These are phyloP conservation scores for Orthonevra nobilis DNA, from an alignment of 2,888 invertebrate genomes.

Conservation along the genomic window DNA sequence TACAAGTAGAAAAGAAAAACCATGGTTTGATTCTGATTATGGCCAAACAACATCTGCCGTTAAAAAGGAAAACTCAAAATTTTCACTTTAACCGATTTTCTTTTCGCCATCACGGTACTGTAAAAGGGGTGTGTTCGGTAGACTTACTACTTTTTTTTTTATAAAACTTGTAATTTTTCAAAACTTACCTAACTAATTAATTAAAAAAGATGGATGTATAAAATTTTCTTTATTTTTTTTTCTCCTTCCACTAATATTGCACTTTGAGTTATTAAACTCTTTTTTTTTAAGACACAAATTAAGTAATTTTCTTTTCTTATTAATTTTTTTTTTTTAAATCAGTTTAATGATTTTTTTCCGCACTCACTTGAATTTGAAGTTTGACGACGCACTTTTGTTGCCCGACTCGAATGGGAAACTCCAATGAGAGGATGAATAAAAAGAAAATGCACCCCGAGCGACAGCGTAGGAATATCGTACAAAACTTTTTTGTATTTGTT, in stretches of 20 bases:
- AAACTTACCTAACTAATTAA: constrained; percentile 51
- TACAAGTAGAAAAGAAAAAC: too few species aligned
- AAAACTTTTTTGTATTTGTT: too few species aligned
- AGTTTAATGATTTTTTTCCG: constrained; percentile 39
- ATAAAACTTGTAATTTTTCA: too few species aligned
- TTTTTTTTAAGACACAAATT: constrained; percentile 31
- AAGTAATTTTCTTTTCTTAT: not conserved
- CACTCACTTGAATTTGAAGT: constrained; percentile 5
- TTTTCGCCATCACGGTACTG: constrained; percentile 28
- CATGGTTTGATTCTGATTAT: constrained; percentile 29
- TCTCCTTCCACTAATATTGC: constrained; percentile 36
- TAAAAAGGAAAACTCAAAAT: constrained; percentile 11
- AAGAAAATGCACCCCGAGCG: constrained; percentile 55
- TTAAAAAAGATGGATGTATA: not conserved
- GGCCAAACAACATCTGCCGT: constrained; percentile 33
- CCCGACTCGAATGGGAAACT: constrained; percentile 55
- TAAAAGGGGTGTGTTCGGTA: constrained; percentile 65
- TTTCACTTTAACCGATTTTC: constrained; percentile 28
- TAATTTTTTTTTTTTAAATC: not conserved
- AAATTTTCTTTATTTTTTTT: not conserved
- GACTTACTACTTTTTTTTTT: not conserved
- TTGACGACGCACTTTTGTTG: constrained; percentile 28
- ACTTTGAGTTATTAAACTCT: constrained; percentile 18
- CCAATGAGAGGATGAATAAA: constrained; percentile 45
- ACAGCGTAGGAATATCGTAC: constrained; percentile 9